Base-by-base conservation (phyloP, 2,113 vertebrate genomes). In the Phocoena phocoena region DNA sequence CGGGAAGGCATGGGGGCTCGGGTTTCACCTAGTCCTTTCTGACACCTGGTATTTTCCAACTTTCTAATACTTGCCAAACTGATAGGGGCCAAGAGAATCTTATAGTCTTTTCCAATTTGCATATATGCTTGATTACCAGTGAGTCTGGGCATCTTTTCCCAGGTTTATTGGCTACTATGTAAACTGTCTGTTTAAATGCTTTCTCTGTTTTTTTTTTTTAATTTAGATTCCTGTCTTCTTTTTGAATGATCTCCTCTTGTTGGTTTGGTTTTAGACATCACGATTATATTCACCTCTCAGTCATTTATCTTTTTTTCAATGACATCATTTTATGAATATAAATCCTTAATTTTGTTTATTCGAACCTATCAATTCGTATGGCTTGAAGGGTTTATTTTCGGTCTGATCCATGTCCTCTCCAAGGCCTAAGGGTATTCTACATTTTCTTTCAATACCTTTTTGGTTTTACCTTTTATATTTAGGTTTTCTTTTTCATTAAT, bases 261-360 rank as follows among this genome's bases (percentile, higher is more conserved):
- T 80, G 20, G 18, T 81, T 95, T 93, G 44, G 25, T 73, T 96
- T 95, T 63, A 86, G 77, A 18, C 5, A 76, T 77, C 60, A 90
- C 7, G 58, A 62, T 91, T 26, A 5, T 77, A 85, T 71, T 91
- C 9, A 58, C 6, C 17, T 55, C n/a, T 62, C 36, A 2, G 36
- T 63, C 15, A 71, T 68, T 93, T 55, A 41, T 83, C 21, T 85
- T 81, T 83, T 65, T 62, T 41, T 73, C 7, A 26, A 31, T 68
- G 50, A 68, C 73, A 88, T 11, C 36, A 65, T 53, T 81, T 86
- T 41, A 20, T 76, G 8, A 93, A 71, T 26, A 88, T n/a, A 88
- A 77, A 84, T 90, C 44, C 53, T 62, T 62, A 21, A 62, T 63
- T 95, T 88, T 85, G 28, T 67, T 60, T 88, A 53, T 25, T 89